A percentile compares a stretch with the other conserved stretches of the same genome.
These are phyloP conservation scores for Hirtodrosophila alboralis DNA, from an alignment of 2,888 invertebrate genomes.

Conservation along the genomic window DNA sequence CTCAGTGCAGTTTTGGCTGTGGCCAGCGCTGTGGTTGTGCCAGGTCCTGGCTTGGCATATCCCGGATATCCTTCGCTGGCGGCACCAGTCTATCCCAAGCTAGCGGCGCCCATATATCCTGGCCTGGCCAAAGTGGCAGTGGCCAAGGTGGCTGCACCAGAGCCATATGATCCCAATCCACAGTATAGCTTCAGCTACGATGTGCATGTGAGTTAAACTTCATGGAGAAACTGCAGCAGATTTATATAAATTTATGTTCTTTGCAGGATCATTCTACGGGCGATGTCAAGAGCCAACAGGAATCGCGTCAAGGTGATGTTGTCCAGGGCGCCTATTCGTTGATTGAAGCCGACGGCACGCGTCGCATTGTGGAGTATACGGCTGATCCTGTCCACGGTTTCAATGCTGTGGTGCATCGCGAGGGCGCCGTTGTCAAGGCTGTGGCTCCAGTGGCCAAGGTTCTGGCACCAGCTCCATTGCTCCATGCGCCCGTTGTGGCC, in stretches of 20 bases:
- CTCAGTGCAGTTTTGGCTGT: conserved; percentile 79
- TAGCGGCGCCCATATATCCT: conserved; percentile 66
- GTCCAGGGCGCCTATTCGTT: conserved; percentile 86
- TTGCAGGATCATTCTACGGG: conserved; percentile 85
- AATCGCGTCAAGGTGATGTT: conserved; percentile 85
- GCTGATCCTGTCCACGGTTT: conserved; percentile 86
- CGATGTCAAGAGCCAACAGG: conserved; percentile 86
- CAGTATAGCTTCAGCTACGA: conserved; percentile 86
- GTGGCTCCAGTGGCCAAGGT: conserved; percentile 81
- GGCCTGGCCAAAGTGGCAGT: conserved; percentile 71
- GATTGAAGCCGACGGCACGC: conserved; percentile 86
- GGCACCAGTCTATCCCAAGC: conserved; percentile 55
- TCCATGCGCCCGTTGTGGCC: conserved; percentile 69
- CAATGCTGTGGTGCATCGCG: conserved; percentile 86
- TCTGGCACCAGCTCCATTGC: conserved; percentile 72
- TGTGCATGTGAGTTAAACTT: conserved; percentile 85
- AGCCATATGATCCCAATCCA: conserved; percentile 85
- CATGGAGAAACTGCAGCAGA: too few relatives aligned
- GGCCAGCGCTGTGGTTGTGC: conserved; percentile 80
- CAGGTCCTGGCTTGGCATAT: conserved; percentile 65
- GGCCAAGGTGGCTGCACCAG: conserved; percentile 81
- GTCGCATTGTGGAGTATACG: conserved; percentile 86
- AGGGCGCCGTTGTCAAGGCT: conserved; percentile 84
- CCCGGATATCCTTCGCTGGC: conserved; percentile 61
- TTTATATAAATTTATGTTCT: neutral